These are phyloP conservation scores for Notarius lentiginosus DNA, from an alignment of 2,113 vertebrate species.

Conservation along the genomic window DNA sequence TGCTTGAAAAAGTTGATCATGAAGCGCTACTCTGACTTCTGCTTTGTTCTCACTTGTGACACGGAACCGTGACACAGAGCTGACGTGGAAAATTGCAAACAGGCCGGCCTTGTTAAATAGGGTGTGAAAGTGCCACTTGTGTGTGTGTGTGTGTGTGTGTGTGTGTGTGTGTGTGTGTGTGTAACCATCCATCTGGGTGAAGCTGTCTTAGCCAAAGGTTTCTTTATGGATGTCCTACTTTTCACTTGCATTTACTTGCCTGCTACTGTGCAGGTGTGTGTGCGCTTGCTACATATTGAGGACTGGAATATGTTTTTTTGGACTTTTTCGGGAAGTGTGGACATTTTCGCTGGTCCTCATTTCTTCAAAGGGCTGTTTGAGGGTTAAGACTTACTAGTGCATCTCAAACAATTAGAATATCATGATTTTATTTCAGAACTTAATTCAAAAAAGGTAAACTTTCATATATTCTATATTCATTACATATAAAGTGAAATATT, in stretches of 20 bases:
- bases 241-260: constrained; percentile 19
- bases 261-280: background rate
- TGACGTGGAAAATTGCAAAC: constrained; percentile 35
- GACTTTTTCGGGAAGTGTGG: no score
- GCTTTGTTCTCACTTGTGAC: background rate
- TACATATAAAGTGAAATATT: no score
- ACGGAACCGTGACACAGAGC: constrained; percentile 29
- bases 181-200: constrained; percentile 27
- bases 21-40: constrained; percentile 8
- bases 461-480: no score
- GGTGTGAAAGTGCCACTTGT: constrained; percentile 29
- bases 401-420: no score
- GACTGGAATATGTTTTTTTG: no score
- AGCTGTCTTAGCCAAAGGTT: constrained; percentile 22
- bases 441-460: no score
- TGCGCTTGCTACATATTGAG: background rate
- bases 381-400: no score
- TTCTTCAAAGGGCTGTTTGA: no score
- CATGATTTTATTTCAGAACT: no score
- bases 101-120: constrained; percentile 33
- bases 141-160: constrained; percentile 10
- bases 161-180: constrained; percentile 22
- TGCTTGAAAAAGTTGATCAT: constrained; percentile 4
- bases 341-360: no score
- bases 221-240: constrained; percentile 36